Evolutionary conservation across 1,140 invertebrate species (phyloP).

Genomic region (Monomorium pharaonis): DNA sequence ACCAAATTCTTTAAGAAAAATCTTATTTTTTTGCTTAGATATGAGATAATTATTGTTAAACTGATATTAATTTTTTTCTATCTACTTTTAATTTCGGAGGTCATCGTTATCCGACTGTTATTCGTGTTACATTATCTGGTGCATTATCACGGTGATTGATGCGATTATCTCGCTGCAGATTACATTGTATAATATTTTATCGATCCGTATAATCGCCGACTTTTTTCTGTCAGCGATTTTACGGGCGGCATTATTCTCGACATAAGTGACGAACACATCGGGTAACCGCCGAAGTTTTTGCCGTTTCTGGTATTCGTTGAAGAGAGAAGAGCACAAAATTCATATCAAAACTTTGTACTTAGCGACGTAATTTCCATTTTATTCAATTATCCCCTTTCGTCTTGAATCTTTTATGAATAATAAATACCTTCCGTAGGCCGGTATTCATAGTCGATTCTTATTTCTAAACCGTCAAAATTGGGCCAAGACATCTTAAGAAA

Average conservation of each 20-base stretch:
- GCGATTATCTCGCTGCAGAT: neutral
- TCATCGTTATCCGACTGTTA: neutral
- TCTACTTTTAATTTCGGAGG: neutral
- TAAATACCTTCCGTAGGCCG: neutral
- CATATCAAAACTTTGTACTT: neutral
- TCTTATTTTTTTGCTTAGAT: no score
- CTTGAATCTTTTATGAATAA: constrained; percentile 15
- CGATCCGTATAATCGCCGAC: neutral
- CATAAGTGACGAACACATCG: neutral
- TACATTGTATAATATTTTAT: constrained; percentile 29
- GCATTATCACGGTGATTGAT: neutral
- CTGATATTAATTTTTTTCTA: no score
- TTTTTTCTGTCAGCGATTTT: neutral
- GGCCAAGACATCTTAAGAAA: no score
- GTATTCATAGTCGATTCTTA: no score
- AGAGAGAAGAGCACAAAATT: neutral
- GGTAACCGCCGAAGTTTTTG: neutral
- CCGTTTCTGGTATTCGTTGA: neutral
- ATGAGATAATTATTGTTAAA: no score
- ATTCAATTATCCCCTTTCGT: neutral
- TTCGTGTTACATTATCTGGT: neutral
- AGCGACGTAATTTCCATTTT: constrained; percentile 5
- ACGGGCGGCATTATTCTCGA: neutral
- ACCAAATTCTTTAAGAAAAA: no score
- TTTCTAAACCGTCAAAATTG: no score